Conservation (phyloP, 2,113 vertebrate genomes). For the Drymodes brunneopygia region DNA sequence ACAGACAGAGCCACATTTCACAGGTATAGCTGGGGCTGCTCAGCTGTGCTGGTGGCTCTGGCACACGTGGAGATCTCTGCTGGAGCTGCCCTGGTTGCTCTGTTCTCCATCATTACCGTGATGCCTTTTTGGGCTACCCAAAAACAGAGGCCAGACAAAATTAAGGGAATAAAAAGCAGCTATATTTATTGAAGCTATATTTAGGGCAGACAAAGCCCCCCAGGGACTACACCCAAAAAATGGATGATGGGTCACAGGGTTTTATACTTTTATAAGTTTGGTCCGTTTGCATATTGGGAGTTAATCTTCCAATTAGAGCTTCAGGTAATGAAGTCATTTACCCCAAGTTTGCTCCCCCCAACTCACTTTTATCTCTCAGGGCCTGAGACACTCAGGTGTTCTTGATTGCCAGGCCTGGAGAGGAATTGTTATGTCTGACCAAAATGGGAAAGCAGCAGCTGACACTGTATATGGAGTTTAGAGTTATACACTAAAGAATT, state of each 20-base stretch:
- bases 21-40: neutral
- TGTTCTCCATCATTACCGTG: neutral
- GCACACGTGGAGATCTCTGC: rapidly evolving
- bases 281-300: too few species aligned
- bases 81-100: neutral
- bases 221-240: neutral
- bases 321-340: neutral
- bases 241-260: rapidly evolving
- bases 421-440: neutral
- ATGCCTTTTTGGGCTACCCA: neutral
- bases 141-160: neutral
- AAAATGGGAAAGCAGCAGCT: neutral
- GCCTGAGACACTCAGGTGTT: neutral
- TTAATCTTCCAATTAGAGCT: neutral
- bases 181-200: neutral
- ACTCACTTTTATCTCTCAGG: neutral
- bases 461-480: neutral
- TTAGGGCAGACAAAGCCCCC: rapidly evolving
- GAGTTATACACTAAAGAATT: neutral
- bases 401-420: neutral
- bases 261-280: neutral
- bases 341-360: neutral
- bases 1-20: neutral
- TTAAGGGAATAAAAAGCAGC: neutral
- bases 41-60: neutral